These are phyloP conservation scores for Hapalemur alaotrensis DNA, from an alignment of 2,797 vertebrate species.

Conservation along the genomic window DNA sequence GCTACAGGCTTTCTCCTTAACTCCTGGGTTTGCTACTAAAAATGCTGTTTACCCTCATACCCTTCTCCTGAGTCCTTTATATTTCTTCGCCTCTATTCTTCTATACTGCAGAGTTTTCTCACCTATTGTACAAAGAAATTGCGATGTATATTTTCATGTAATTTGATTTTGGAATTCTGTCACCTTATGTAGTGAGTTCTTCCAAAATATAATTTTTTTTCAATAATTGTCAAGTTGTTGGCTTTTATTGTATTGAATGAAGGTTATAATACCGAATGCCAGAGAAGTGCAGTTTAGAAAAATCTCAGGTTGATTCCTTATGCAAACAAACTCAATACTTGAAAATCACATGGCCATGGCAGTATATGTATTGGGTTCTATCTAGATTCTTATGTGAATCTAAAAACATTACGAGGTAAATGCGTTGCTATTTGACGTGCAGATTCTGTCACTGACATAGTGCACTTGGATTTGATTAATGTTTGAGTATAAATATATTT, in stretches of 20 bases:
- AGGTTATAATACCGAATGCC: slow-evolving; percentile 67
- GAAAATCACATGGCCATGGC: slow-evolving; percentile 67
- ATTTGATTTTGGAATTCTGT: slow-evolving; percentile 96
- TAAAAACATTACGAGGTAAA: slow-evolving; percentile 52
- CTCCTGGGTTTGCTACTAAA: slow-evolving; percentile 87
- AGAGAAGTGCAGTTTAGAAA: slow-evolving; percentile 76
- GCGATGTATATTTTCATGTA: slow-evolving; percentile 99
- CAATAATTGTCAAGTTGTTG: slow-evolving; percentile 89
- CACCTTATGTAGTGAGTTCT: slow-evolving; percentile 98
- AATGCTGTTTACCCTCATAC: slow-evolving; percentile 71
- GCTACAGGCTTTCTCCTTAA: slow-evolving; percentile 86
- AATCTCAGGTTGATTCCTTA: slow-evolving; percentile 80
- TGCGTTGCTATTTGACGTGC: slow-evolving; percentile 21
- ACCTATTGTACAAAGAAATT: slow-evolving; percentile 98
- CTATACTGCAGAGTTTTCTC: slow-evolving; percentile 84
- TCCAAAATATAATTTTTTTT: slow-evolving; percentile 98
- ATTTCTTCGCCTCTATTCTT: slow-evolving; percentile 67
- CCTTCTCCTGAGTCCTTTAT: slow-evolving; percentile 71
- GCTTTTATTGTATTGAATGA: slow-evolving; percentile 83
- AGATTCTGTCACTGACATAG: slow-evolving; percentile 46
- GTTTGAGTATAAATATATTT: slow-evolving; percentile 57
- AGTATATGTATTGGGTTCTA: slow-evolving; percentile 57
- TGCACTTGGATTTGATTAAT: slow-evolving; percentile 45
- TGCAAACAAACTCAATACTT: slow-evolving; percentile 78
- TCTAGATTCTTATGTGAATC: slow-evolving; percentile 46